Evolutionary conservation across 1,140 invertebrate genomes (phyloP).

Genomic region (Gryllus bimaculatus): DNA sequence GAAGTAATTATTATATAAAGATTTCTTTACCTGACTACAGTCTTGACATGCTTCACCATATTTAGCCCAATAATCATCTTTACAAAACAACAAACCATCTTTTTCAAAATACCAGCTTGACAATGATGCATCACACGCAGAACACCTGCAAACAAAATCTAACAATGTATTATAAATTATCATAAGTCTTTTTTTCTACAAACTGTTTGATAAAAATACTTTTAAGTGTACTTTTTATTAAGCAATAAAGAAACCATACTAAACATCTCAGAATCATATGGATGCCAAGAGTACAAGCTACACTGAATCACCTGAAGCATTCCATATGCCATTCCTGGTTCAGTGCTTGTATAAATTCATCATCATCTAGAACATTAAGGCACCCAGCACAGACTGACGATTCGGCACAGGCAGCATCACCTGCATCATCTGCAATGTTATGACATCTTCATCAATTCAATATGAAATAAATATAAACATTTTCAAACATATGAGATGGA

Average conservation of each 20-base stretch:
- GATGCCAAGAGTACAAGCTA: background rate
- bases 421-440: conserved; percentile 9
- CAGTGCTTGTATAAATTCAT: conserved; percentile 67
- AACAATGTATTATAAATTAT: conserved; percentile 15
- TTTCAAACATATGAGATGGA: background rate
- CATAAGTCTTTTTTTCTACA: conserved; percentile 13
- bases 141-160: conserved; percentile 54
- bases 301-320: conserved; percentile 59
- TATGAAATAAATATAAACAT: background rate
- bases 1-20: background rate
- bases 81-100: conserved; percentile 78
- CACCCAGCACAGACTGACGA: conserved; percentile 53
- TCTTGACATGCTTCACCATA: conserved; percentile 83
- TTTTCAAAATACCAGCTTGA: conserved; percentile 91
- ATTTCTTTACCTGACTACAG: conserved; percentile 55
- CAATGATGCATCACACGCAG: conserved; percentile 71
- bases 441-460: background rate
- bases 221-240: background rate
- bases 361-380: conserved; percentile 60
- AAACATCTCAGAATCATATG: background rate
- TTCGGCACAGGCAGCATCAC: conserved; percentile 11
- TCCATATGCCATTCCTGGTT: conserved; percentile 79
- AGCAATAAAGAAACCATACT: background rate
- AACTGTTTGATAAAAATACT: background rate
- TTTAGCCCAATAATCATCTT: conserved; percentile 79